Evolutionary conservation across 2,797 vertebrate genomes (phyloP), one percentile per base, ranked within the genome.

Genomic region (Buceros bicornis): DNA sequence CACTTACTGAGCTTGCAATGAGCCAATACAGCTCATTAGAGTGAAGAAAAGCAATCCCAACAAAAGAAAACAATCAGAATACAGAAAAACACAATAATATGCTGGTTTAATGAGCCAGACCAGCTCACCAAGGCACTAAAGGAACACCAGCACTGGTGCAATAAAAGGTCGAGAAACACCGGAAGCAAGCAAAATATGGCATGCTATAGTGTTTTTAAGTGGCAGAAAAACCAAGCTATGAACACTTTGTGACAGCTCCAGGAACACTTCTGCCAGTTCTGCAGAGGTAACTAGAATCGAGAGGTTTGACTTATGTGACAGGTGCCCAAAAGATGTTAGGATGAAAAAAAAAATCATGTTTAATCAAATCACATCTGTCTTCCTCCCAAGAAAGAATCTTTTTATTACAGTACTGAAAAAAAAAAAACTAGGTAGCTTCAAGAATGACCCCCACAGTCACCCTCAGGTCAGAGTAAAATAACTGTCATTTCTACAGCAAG

Each of bases 41-140:
- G 53, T 35, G 64, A 76, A 69, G 60, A 93, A 78, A 92, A 82
- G 67, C 47, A 93, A 95, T 66, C n/a, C 24, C 43, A 87, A 71
- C 40, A 82, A 70, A 95, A 82, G 21, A 60, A 89, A 87, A 71
- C 50, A 72, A 95, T 67, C 70, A 73, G 73, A 94, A 87, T 22
- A 85, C 17, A 89, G 65, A 61, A 92, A 91, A 87, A 1, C 70
- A 91, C 51, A 89, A 58, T 33, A 76, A 82, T 64, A 45, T 54
- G 37, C 58, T 77, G 40, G 43, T 58, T 89, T 95, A 92, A 93
- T 87, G 86, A 95, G 86, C 28, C 77, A 93, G 87, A 90, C 53
- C 40, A 77, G 77, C 77, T 89, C 93, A 88, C 72, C 29, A 76
- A 70, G 56, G 60, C 84, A 90, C 43, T 48, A 93, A 69, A 79